Percentiles rank a stretch among this genome's conserved stretches.
These are phyloP conservation scores for Urocolius indicus DNA, from an alignment of 2,113 vertebrate species.

Conservation along the genomic window DNA sequence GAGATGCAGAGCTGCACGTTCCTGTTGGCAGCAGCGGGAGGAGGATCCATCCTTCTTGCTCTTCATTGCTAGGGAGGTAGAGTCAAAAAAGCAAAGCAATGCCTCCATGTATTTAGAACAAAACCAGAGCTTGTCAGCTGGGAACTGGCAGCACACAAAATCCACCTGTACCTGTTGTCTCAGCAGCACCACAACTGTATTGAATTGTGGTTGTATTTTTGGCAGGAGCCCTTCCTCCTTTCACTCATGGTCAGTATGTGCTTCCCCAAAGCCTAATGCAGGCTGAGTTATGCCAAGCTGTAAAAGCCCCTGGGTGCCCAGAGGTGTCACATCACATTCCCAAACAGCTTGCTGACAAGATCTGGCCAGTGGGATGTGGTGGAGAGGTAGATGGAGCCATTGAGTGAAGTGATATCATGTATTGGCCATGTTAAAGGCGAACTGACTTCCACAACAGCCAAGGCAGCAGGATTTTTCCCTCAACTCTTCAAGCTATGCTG, in stretches of 20 bases:
- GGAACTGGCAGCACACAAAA: neutral
- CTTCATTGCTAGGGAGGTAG: neutral
- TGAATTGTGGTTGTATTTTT: neutral
- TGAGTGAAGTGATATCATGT: neutral
- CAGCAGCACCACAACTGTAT: neutral
- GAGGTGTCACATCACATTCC: neutral
- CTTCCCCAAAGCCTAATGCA: neutral
- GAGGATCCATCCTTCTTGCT: neutral
- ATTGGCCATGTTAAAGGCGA: rapidly evolving
- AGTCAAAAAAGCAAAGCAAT: neutral
- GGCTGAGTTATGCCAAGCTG: neutral
- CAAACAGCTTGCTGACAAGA: neutral
- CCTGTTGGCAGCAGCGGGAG: neutral
- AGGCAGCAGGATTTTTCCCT: neutral
- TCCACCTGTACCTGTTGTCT: neutral
- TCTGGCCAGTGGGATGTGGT: neutral
- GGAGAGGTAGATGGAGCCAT: neutral
- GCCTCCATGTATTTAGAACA: rapidly evolving
- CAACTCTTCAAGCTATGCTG: neutral
- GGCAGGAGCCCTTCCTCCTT: neutral
- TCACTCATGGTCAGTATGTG: rapidly evolving
- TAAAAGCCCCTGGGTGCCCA: neutral
- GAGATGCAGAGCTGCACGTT: neutral
- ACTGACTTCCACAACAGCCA: neutral
- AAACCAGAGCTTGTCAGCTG: neutral